A percentile compares a stretch with the other conserved stretches of the same genome.
Conservation (phyloP, 2,888 invertebrate species). For the Spialia ferax region DNA sequence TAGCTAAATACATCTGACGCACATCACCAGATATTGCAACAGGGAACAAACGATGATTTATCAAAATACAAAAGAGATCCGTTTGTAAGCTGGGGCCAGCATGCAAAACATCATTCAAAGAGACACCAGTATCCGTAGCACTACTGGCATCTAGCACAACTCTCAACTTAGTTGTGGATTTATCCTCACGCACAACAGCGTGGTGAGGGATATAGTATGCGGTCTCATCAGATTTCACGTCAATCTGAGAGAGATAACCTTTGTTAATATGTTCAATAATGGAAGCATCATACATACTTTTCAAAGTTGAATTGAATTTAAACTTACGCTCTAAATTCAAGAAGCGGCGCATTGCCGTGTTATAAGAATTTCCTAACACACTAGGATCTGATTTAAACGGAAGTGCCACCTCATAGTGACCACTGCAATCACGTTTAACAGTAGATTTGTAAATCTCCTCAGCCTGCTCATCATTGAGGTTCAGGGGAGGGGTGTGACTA, state of each 20-base stretch:
- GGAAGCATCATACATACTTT: too few species aligned
- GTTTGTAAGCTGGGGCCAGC: background rate
- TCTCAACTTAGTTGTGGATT: background rate
- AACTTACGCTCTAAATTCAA: too few species aligned
- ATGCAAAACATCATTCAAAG: background rate
- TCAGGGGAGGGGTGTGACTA: too few species aligned
- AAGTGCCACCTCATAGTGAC: too few species aligned
- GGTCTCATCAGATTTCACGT: background rate
- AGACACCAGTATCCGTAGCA: background rate
- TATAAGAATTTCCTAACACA: too few species aligned
- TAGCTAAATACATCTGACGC: background rate
- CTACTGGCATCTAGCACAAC: slow-evolving; percentile 1
- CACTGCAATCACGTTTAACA: too few species aligned
- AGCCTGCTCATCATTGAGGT: too few species aligned
- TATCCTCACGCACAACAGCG: slow-evolving; percentile 6
- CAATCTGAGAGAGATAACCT: background rate
- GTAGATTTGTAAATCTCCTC: too few species aligned
- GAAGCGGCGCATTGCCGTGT: too few species aligned
- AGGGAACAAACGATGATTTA: background rate
- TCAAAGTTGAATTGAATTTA: too few species aligned
- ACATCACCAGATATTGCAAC: background rate
- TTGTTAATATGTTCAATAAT: background rate
- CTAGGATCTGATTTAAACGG: too few species aligned
- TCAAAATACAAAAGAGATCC: background rate
- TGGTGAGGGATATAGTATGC: slow-evolving; percentile 1